A percentile compares a stretch with the other conserved stretches of the same genome.
phyloP scores from a whole-genome alignment of 2,113 vertebrate species.

The Thomomys bottae region DNA sequence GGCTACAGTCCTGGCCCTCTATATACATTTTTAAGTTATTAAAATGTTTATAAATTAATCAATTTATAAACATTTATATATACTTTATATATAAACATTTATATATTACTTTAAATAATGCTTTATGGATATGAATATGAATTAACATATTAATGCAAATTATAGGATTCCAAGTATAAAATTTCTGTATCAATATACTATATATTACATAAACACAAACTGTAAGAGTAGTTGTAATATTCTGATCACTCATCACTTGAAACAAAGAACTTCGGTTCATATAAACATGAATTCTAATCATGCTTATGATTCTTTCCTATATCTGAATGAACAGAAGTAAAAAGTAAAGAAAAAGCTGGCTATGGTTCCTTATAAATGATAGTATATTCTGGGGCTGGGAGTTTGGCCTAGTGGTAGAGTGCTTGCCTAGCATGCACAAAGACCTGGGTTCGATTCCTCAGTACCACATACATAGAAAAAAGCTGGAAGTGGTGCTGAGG shows the following conservation, averaged over 20 bases:
- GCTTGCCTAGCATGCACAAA: too few species aligned
- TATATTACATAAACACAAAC: neutral
- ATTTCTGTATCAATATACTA: conserved; percentile 6
- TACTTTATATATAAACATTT: neutral
- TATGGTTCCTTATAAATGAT: neutral
- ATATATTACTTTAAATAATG: neutral
- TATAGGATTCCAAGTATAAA: conserved; percentile 30
- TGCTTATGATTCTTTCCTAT: conserved; percentile 1
- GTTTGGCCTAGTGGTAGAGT: too few species aligned
- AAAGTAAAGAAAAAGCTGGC: neutral
- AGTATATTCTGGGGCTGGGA: neutral
- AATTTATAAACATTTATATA: neutral
- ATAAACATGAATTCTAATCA: neutral
- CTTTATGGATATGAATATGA: neutral
- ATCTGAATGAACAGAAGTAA: neutral
- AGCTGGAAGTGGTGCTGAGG: too few species aligned
- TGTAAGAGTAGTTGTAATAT: neutral
- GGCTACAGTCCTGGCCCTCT: too few species aligned
- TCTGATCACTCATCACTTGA: neutral
- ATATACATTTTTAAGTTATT: conserved; percentile 75
- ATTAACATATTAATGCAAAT: neutral
- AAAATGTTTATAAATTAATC: conserved; percentile 51
- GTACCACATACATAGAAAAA: too few species aligned
- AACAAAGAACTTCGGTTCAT: neutral
- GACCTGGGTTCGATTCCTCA: too few species aligned